Percentiles rank a stretch among this genome's conserved stretches.
phyloP scores from a whole-genome alignment of 2,113 vertebrate species.

The human (Homo sapiens) region GRCh38 chr11:70544001-70544500 shows the following conservation, averaged over 20 bases:
- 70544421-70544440: neutral
- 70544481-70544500: too few species aligned
- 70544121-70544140: neutral
- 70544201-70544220: neutral
- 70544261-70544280: neutral
- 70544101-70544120: neutral
- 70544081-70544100: neutral
- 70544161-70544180: accelerated
- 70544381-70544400: neutral
- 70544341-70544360: accelerated
- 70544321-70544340: neutral
- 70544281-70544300: neutral
- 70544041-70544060: accelerated
- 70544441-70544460: neutral
- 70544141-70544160: neutral
- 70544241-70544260: neutral
- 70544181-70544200: accelerated
- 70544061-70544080: accelerated
- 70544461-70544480: neutral
- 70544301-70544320: neutral
- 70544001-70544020: neutral
- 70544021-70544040: neutral
- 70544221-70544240: too few species aligned
- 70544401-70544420: neutral
- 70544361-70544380: neutral